These are phyloP conservation scores for Hafferia zeledoni DNA, from an alignment of 2,797 vertebrate genomes.

Conservation along the genomic window DNA sequence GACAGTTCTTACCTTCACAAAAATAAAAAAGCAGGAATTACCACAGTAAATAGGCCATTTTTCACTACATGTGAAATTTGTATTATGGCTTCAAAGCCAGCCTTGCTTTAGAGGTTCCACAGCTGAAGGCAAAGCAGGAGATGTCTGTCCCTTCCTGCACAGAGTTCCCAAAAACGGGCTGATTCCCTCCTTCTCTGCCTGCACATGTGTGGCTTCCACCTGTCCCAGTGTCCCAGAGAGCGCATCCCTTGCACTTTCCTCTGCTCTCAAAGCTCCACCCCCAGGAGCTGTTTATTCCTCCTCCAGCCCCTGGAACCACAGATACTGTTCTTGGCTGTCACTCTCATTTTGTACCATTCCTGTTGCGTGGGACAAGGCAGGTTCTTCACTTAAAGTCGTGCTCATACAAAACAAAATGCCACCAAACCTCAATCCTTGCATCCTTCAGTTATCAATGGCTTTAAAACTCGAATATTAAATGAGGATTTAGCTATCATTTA, in stretches of 20 bases:
- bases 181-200: not conserved
- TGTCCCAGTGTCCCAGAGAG: not conserved
- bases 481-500: not conserved
- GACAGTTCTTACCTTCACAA: not conserved
- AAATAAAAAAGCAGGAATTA: not conserved
- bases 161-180: not conserved
- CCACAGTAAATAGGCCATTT: not conserved
- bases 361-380: not conserved
- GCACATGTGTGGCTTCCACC: not conserved
- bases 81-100: not conserved
- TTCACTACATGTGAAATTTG: not conserved
- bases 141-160: not conserved
- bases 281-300: not conserved
- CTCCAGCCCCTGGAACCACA: not conserved
- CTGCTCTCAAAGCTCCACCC: not conserved
- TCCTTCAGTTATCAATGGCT: not conserved
- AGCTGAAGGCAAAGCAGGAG: not conserved
- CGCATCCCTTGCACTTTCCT: not conserved
- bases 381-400: not conserved
- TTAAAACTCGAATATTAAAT: not conserved
- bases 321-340: not conserved
- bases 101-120: not conserved
- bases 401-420: not conserved
- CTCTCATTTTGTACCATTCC: not conserved
- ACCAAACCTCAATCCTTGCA: not conserved